Base-by-base conservation (phyloP, 2,113 vertebrate species). In the Thermophis baileyi region DNA sequence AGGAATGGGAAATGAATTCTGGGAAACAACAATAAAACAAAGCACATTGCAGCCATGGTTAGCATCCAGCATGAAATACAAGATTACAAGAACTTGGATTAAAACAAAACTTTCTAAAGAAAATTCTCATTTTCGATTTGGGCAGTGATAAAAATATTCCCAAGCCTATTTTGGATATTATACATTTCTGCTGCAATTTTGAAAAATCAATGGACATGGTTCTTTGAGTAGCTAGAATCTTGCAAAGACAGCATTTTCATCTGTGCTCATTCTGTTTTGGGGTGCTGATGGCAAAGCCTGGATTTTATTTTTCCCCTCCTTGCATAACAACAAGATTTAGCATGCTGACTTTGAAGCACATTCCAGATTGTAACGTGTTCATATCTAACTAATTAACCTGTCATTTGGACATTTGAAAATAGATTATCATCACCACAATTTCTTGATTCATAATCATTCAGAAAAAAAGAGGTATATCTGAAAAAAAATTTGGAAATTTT, bases 1-100 rank as follows among this genome's bases (percentile, higher is more conserved):
- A 99, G 12, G 98, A 99, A 98, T 99, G 99, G 74, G 98, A 99
- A 97, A 99, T 97, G 97, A 99, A 99, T 85, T 98, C 99, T 99
- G 98, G 90, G 95, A 94, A 97, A 96, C 94, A 92, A 97, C 88
- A 95, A 95, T 55, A 95, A 94, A 97, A 94, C 95, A 92, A 95
- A 96, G 96, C 63, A 85, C 95, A 91, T 95, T 96, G 93, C 91
- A 95, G 92, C 93, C 94, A 93, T 89, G 95, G 91, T 95, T 94
- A 94, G 95, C 94, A 91, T 54, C 92, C 94, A 91, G 24, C 55
- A 47, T 88, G 51, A 92, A 91, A 81, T 92, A 86, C 92, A 35
- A 60, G 69, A 88, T 90, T 74, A 74, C 6, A 20, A 74, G 35
- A 92, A 74, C n/a, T 89, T 91, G 91, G 57, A 87, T 87, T 51